Evolutionary conservation across 2,113 vertebrate species (phyloP).

Genomic region (Corydoras sp.): DNA sequence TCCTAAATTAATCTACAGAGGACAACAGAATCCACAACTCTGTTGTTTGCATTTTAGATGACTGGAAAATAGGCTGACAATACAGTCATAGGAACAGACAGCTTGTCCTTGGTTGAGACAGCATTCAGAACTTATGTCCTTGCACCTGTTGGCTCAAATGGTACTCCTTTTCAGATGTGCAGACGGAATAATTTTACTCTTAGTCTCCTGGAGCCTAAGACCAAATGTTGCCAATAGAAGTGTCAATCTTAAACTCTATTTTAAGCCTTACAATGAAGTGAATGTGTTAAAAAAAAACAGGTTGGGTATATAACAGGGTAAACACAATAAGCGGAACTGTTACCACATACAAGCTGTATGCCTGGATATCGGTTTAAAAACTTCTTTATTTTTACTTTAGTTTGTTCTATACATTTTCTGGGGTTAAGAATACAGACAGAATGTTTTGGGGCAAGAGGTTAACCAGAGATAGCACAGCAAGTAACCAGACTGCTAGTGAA

Average conservation of each 20-base stretch:
- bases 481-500: too few species aligned
- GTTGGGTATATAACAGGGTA: slow-evolving; percentile 26
- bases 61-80: slow-evolving; percentile 6
- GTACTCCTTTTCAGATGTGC: slow-evolving; percentile 16
- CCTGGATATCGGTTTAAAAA: slow-evolving; percentile 2
- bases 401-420: too few species aligned
- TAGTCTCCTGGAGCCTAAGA: slow-evolving; percentile 21
- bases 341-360: slow-evolving; percentile 1
- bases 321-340: slow-evolving; percentile 28
- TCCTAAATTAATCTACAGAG: too few species aligned
- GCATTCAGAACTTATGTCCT: slow-evolving; percentile 32
- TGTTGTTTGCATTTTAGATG: slow-evolving; percentile 11
- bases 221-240: background rate
- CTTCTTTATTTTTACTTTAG: too few species aligned
- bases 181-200: slow-evolving; percentile 24
- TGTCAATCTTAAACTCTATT: background rate
- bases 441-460: too few species aligned
- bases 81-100: slow-evolving; percentile 15
- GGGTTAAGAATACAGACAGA: too few species aligned
- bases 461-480: too few species aligned
- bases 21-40: too few species aligned
- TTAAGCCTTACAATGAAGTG: background rate
- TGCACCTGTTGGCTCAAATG: slow-evolving; percentile 44
- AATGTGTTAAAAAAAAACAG: slow-evolving; percentile 30
- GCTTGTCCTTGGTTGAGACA: slow-evolving; percentile 35